phyloP scores from a whole-genome alignment of 2,888 invertebrate species.

The Latrodectus hesperus region DNA sequence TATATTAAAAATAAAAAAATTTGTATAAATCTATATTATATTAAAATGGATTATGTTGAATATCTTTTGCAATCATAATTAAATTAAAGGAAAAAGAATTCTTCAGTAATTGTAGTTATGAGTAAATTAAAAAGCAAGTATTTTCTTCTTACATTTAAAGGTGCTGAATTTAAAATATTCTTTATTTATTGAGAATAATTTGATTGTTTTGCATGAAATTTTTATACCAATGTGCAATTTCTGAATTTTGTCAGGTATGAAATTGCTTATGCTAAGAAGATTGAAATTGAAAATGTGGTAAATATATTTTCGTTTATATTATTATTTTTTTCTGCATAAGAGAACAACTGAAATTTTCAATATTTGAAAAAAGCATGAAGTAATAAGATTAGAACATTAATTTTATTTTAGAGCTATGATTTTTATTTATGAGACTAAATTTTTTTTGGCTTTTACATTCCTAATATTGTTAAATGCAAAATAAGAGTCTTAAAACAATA shows the following conservation, averaged over 20 bases:
- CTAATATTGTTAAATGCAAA: no score
- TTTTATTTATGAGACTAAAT: not conserved
- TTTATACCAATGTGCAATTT: not conserved
- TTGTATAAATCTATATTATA: no score
- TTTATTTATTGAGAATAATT: not conserved
- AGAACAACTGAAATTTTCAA: no score
- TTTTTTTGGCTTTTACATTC: no score
- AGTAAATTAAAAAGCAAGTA: not conserved
- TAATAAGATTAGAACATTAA: not conserved
- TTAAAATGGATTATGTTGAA: no score
- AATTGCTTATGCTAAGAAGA: slow-evolving; percentile 30
- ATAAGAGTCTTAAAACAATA: no score
- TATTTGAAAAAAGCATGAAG: no score
- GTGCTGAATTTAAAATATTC: not conserved
- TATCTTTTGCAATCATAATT: no score
- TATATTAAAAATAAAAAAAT: no score
- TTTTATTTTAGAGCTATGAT: not conserved
- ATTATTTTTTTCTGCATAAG: no score
- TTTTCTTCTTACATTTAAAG: not conserved
- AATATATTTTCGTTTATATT: slow-evolving; percentile 7
- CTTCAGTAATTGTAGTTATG: no score
- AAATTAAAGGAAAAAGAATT: no score
- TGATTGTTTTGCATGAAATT: not conserved
- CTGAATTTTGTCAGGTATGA: slow-evolving; percentile 25
- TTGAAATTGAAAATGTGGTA: slow-evolving; percentile 52